phyloP scores from a whole-genome alignment of 1,140 invertebrate species.

The Zaprionus tsacasi region DNA sequence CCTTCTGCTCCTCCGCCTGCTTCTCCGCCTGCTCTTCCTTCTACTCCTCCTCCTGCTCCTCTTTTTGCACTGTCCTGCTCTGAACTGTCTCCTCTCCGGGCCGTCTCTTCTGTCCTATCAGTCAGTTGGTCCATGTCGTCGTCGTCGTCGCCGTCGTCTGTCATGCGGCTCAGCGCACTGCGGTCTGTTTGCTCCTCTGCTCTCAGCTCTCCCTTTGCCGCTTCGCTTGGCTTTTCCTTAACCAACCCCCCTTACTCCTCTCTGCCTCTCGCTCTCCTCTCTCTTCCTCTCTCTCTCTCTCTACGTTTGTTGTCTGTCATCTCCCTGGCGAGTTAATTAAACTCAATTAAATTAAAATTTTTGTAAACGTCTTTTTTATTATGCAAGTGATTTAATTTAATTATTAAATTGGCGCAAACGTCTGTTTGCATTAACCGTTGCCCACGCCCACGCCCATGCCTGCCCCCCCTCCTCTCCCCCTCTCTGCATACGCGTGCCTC shows the following conservation, averaged over 20 bases:
- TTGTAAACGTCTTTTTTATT: conserved; percentile 78
- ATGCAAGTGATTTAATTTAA: conserved; percentile 83
- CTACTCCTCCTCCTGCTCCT: neutral
- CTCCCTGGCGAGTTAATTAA: conserved; percentile 83
- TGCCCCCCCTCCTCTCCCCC: neutral
- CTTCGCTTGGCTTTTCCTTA: neutral
- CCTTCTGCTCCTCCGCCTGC: neutral
- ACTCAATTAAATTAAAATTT: conserved; percentile 82
- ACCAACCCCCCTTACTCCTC: neutral
- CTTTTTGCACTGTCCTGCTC: neutral
- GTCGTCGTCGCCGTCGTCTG: conserved; percentile 5
- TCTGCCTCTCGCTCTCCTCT: neutral
- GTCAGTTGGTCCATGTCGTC: neutral
- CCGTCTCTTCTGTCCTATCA: neutral
- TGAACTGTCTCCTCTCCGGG: neutral
- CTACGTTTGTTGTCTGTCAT: conserved; percentile 68
- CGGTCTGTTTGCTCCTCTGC: conserved; percentile 60
- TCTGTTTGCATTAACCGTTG: conserved; percentile 58
- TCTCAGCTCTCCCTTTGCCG: neutral
- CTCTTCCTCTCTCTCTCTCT: conserved; percentile 10
- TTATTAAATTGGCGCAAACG: conserved; percentile 79
- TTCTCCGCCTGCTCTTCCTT: neutral
- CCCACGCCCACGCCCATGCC: neutral
- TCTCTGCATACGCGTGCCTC: too few relatives aligned
- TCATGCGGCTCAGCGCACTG: conserved; percentile 38